Evolutionary conservation across 1,140 invertebrate genomes (phyloP), one percentile per base, ranked within the genome.

Genomic region (Lerema accius): DNA sequence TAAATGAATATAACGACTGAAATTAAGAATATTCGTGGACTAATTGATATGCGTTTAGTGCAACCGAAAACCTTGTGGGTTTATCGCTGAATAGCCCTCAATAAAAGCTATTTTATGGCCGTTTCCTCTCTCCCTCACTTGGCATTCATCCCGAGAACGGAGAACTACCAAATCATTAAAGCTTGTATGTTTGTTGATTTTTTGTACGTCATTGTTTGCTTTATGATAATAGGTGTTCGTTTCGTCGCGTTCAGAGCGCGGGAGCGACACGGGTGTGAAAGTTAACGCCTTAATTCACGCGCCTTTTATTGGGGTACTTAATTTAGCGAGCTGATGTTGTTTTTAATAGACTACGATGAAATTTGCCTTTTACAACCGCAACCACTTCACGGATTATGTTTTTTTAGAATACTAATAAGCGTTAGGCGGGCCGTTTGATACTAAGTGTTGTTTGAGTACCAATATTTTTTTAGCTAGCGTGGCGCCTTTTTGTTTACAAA

Each of bases 141-240:
- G 72, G 82, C 76, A 87, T 89, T 89, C 84, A 81, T 82, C 79
- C 74, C 76, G 48, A 67, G 76, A 82, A 81, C 80, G 19, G 19
- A 23, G 19, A 23, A 23, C 19, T 23, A 23, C 19, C 75, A 76
- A 85, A 82, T 88, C 84, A 87, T 90, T 86, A 87, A 84, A 80
- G 67, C 74, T 69, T 78, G 28, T 32, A 72, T 82, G 78, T 87
- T 86, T 90, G 85, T 90, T 84, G 77, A 81, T 84, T 86, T 86
- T 83, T 84, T 82, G 71, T 84, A 73, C 71, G 69, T 74, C 69
- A 84, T 86, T 90, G 81, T 89, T 89, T 88, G 79, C 74, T 86
- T 83, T 90, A 88, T 90, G 86, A 89, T 88, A 90, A 87, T 86
- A 84, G 84, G 86, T 83, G 84, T 90, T 86, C 73, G 80, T 82